A percentile compares a stretch with the other conserved stretches of the same genome.
Evolutionary conservation across 1,140 invertebrate genomes (phyloP).

Genomic region (Goniozus legneri): DNA sequence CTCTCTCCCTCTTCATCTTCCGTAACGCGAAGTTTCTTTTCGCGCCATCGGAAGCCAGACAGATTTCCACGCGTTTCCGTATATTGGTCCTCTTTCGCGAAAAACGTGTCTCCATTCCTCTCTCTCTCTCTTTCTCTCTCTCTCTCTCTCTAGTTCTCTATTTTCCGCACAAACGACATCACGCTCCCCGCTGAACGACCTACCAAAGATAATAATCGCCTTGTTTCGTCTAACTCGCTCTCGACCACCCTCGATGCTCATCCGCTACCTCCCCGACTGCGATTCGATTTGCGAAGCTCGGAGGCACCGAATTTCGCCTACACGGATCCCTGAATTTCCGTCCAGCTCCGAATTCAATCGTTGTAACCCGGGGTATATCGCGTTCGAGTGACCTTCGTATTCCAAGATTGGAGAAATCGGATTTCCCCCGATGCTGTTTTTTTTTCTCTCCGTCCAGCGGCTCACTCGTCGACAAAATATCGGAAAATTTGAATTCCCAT

Average conservation of each 20-base stretch:
- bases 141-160: slow-evolving; percentile 6
- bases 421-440: no score
- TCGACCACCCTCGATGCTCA: neutral
- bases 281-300: neutral
- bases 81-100: neutral
- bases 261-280: neutral
- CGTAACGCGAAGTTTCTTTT: no score
- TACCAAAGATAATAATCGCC: slow-evolving; percentile 20
- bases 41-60: no score
- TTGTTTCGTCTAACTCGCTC: slow-evolving; percentile 6
- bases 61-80: neutral
- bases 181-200: neutral
- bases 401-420: no score
- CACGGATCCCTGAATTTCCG: neutral
- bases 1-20: no score
- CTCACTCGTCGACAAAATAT: no score
- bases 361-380: no score
- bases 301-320: neutral
- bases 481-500: no score
- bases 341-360: no score
- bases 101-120: neutral
- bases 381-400: no score
- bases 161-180: neutral
- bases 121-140: slow-evolving; percentile 10
- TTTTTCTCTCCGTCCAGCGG: no score